Evolutionary conservation across 2,113 vertebrate species (phyloP).

Genomic region (Scomber japonicus): DNA sequence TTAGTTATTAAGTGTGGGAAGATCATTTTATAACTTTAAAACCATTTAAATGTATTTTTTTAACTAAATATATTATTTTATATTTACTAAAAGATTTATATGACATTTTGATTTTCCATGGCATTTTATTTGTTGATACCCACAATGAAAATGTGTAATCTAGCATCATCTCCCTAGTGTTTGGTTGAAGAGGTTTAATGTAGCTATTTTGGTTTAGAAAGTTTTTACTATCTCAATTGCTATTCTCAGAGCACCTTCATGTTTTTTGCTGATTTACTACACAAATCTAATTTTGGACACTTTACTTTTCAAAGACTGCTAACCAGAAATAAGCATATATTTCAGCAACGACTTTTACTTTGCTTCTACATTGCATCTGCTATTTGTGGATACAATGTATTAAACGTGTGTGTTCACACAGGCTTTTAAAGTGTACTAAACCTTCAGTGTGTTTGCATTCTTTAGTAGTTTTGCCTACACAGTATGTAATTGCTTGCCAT

Average conservation of each 20-base stretch:
- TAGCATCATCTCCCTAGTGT: neutral
- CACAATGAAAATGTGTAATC: neutral
- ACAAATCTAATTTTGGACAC: neutral
- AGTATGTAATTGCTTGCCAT: neutral
- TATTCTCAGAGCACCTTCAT: neutral
- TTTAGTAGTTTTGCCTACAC: neutral
- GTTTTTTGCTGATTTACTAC: neutral
- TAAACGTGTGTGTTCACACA: neutral
- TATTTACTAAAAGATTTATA: neutral
- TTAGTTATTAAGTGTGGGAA: neutral
- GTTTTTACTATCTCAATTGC: neutral
- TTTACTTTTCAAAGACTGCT: neutral
- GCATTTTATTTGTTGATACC: no score
- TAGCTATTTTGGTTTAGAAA: neutral
- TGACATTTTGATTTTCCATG: no score
- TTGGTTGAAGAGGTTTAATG: neutral
- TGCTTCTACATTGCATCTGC: no score
- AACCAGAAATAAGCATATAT: neutral
- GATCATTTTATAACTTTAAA: neutral
- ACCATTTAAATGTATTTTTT: neutral
- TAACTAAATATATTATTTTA: neutral
- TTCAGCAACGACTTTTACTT: neutral
- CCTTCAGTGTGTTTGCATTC: conserved; percentile 3
- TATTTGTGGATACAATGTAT: conserved; percentile 11
- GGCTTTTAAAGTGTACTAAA: neutral